Percentiles rank a stretch among this genome's conserved stretches.
phyloP scores from a whole-genome alignment of 2,113 vertebrate genomes.

The Corydoras maculifer region DNA sequence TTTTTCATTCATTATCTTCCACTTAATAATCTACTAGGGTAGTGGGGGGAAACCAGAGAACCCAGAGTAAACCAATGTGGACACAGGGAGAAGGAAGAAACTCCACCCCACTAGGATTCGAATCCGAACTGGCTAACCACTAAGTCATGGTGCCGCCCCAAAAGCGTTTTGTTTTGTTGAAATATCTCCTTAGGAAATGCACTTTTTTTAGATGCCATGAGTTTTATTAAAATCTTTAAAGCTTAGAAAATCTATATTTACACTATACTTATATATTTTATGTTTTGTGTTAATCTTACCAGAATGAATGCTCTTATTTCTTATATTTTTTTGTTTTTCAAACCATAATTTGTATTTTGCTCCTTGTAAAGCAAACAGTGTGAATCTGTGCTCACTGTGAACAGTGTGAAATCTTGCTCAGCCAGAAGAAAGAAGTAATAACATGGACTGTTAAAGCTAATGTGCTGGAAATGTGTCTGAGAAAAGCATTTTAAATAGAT shows the following conservation, averaged over 20 bases:
- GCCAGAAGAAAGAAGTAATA: constrained; percentile 54
- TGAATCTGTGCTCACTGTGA: constrained; percentile 41
- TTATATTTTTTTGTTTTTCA: constrained; percentile 47
- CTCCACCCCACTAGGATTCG: too few relatives aligned
- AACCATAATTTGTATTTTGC: constrained; percentile 35
- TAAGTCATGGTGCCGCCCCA: background rate
- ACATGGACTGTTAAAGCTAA: constrained; percentile 55
- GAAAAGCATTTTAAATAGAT: constrained; percentile 33
- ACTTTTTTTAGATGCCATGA: constrained; percentile 11
- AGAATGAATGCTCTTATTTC: constrained; percentile 37
- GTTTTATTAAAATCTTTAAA: constrained; percentile 36
- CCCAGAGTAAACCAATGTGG: too few relatives aligned
- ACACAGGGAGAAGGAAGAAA: too few relatives aligned
- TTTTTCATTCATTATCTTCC: too few relatives aligned
- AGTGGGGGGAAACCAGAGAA: too few relatives aligned
- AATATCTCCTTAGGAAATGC: constrained; percentile 36
- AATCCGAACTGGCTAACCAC: too few relatives aligned
- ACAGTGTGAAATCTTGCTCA: constrained; percentile 24
- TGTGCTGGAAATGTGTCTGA: constrained; percentile 39
- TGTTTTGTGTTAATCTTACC: constrained; percentile 28
- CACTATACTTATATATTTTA: constrained; percentile 1
- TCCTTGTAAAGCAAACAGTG: constrained; percentile 27
- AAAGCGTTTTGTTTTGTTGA: constrained; percentile 14
- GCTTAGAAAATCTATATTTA: constrained; percentile 19
- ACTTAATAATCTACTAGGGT: too few relatives aligned